phyloP scores from a whole-genome alignment of 2,888 invertebrate genomes.

The Troilus luridus region DNA sequence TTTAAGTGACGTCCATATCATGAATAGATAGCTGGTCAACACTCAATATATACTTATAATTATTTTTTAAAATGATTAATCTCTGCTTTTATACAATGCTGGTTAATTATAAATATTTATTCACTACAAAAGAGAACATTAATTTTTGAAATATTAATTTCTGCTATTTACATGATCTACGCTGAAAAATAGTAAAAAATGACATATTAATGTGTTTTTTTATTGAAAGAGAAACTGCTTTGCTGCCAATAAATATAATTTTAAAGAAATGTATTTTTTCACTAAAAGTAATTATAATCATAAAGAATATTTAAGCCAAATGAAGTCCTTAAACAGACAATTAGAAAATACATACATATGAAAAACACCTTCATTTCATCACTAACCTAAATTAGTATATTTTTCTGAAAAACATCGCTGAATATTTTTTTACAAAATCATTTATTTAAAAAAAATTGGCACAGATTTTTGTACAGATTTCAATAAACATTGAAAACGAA shows the following conservation, averaged over 20 bases:
- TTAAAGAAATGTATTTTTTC: background rate
- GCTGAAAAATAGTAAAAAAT: background rate
- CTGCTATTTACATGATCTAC: background rate
- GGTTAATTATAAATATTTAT: background rate
- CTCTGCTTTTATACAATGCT: background rate
- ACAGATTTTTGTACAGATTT: background rate
- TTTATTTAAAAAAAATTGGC: constrained; percentile 1
- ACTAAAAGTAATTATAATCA: background rate
- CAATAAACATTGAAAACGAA: constrained; percentile 9
- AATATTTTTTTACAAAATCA: constrained; percentile 11
- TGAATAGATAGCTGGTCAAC: background rate
- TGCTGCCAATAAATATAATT: background rate
- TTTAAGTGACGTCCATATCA: background rate
- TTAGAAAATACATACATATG: background rate
- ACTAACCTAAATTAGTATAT: background rate
- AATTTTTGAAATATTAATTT: background rate
- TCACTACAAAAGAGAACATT: background rate
- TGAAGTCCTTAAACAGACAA: background rate
- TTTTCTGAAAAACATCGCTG: background rate
- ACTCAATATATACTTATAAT: background rate
- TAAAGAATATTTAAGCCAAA: background rate
- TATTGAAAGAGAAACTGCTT: background rate
- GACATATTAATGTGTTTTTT: background rate
- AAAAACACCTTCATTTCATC: background rate
- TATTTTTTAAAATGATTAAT: background rate